These are phyloP conservation scores for Drosophila lini DNA, from an alignment of 1,140 invertebrate species.

Conservation along the genomic window DNA sequence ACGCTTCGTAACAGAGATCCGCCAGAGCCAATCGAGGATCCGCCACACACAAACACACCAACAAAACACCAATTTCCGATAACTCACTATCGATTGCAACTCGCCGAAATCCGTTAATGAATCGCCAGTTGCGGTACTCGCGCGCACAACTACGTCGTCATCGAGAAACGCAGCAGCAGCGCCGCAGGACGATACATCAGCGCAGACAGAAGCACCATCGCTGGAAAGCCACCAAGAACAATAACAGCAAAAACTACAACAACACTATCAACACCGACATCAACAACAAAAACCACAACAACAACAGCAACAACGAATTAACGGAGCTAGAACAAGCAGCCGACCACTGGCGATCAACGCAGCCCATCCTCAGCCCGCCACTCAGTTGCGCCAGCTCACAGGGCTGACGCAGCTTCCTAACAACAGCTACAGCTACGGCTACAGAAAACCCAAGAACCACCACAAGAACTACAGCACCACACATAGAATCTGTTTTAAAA, in stretches of 20 bases:
- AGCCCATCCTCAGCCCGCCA: conserved; percentile 80
- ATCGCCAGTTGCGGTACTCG: conserved; percentile 43
- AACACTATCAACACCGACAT: conserved; percentile 16
- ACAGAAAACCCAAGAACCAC: conserved; percentile 46
- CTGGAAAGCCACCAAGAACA: conserved; percentile 51
- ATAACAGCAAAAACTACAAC: conserved; percentile 5
- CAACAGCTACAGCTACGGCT: conserved; percentile 30
- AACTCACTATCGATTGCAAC: not conserved
- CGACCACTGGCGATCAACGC: conserved; percentile 81
- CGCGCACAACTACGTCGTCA: conserved; percentile 35
- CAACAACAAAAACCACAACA: conserved; percentile 22
- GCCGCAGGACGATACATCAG: conserved; percentile 37
- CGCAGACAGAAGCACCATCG: conserved; percentile 60
- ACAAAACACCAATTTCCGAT: conserved; percentile 11
- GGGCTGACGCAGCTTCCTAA: conserved; percentile 67
- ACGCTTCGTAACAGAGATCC: conserved; percentile 51
- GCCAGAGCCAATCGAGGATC: conserved; percentile 26
- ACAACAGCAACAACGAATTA: conserved; percentile 63
- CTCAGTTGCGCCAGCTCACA: conserved; percentile 68
- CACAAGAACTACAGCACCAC: conserved; percentile 60
- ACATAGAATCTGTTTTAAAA: conserved; percentile 49
- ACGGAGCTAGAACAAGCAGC: conserved; percentile 73
- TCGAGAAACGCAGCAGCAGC: conserved; percentile 34
- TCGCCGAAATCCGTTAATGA: conserved; percentile 54
- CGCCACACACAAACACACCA: conserved; percentile 16